phyloP scores from a whole-genome alignment of 2,888 invertebrate genomes.

The Schrankia costaestrigalis region DNA sequence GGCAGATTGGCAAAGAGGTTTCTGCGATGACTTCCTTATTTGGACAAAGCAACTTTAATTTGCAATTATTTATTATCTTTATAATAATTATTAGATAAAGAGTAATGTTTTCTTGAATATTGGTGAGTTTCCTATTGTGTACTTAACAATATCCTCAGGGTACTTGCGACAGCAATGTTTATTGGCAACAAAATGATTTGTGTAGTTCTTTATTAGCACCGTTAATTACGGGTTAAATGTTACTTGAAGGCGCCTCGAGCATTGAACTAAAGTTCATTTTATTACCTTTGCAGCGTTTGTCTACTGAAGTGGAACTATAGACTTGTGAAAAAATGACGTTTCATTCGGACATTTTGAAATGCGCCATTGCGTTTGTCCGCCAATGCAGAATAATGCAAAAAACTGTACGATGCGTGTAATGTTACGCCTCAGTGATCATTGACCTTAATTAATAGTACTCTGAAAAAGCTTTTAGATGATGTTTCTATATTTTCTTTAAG shows the following conservation, averaged over 20 bases:
- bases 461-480: background rate
- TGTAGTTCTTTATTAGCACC: conserved; percentile 8
- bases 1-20: too few species aligned
- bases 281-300: conserved; percentile 10
- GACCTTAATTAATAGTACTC: conserved; percentile 12
- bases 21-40: too few species aligned
- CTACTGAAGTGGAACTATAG: background rate
- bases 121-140: background rate
- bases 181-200: conserved; percentile 9
- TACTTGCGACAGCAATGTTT: conserved; percentile 4
- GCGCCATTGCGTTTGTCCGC: conserved; percentile 15
- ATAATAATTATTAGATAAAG: too few species aligned
- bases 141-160: conserved; percentile 5
- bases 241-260: conserved; percentile 8
- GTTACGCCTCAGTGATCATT: conserved; percentile 12
- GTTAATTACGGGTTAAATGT: conserved; percentile 9
- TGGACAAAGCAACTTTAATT: too few species aligned
- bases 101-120: too few species aligned
- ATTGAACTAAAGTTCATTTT: conserved; percentile 18
- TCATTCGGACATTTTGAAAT: background rate
- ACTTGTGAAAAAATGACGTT: background rate
- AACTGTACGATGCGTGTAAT: conserved; percentile 12
- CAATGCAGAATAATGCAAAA: conserved; percentile 18
- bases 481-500: conserved; percentile 6
- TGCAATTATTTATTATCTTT: too few species aligned